These are phyloP conservation scores for Drosophila barbarae DNA, from an alignment of 2,888 invertebrate species.

Conservation along the genomic window DNA sequence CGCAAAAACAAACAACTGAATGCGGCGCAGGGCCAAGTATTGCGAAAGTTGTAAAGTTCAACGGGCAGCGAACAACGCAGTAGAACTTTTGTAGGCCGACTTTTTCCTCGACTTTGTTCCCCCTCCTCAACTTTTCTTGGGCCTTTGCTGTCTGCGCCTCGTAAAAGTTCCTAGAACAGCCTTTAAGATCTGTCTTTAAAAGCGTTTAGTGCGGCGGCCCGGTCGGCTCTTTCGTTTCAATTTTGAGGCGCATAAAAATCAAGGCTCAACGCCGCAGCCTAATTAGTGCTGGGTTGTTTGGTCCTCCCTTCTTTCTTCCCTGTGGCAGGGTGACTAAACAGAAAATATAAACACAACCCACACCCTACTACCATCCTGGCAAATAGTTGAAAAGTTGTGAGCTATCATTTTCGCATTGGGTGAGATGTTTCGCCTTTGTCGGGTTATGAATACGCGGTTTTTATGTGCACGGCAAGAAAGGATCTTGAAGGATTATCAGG, in stretches of 20 bases:
- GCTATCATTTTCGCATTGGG: slow-evolving; percentile 74
- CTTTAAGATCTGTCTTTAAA: slow-evolving; percentile 58
- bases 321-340: slow-evolving; percentile 24
- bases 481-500: neutral
- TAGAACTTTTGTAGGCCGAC: slow-evolving; percentile 55
- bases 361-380: slow-evolving; percentile 2
- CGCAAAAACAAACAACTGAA: slow-evolving; percentile 60
- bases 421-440: slow-evolving; percentile 17
- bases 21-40: slow-evolving; percentile 38
- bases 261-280: slow-evolving; percentile 66
- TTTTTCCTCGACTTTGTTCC: slow-evolving; percentile 1
- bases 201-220: slow-evolving; percentile 46
- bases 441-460: slow-evolving; percentile 58
- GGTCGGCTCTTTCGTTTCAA: slow-evolving; percentile 58
- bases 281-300: slow-evolving; percentile 64
- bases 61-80: slow-evolving; percentile 46
- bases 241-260: slow-evolving; percentile 67
- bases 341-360: slow-evolving; percentile 8
- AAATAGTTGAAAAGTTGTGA: slow-evolving; percentile 72
- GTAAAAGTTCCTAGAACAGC: slow-evolving; percentile 38
- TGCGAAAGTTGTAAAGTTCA: slow-evolving; percentile 70
- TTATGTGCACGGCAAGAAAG: slow-evolving; percentile 1
- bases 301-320: neutral
- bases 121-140: neutral
- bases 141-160: slow-evolving; percentile 19